Base-by-base conservation (phyloP, 2,113 vertebrate species). In the Neomonachus schauinslandi region DNA sequence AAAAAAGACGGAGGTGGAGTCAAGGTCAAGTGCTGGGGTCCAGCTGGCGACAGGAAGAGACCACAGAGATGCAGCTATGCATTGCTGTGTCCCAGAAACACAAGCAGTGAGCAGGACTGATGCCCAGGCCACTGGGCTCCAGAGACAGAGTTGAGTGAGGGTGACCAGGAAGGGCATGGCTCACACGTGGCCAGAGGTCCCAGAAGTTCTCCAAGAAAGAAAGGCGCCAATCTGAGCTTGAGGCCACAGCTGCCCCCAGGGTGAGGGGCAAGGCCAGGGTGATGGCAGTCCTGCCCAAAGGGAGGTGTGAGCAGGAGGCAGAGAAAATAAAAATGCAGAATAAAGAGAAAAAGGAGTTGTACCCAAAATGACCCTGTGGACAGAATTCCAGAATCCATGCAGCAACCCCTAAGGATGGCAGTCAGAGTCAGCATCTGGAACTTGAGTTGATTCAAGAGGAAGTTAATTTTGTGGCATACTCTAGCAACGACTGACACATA, bases 331-430 rank as follows among this genome's bases (percentile, higher is more conserved):
- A 36, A 51, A 7, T n/a, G 8, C 7, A 2, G 53, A 80, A 10
- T 22, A 14, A n/a, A 18, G 72, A 39, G 16, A 19, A 79, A 36
- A 11, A 57, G 42, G 28, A 36, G 46, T 7, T 33, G 28, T 82
- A 7, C 15, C 69, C 71, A 0, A 21, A 9, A 10, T 6, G 11
- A 71, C 81, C 36, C 94, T n/a, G 51, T 15, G 4, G n/a, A 15
- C 53, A 42, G 53, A 39, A 51, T 80, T 31, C 72, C 1, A 0
- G 65, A 7, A 21, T 11, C 13, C 5, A 1, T 0, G 28, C 36
- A 5, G 49, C 2, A 1, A 0, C 16, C 57, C 16, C 10, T 6
- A 16, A 57, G 39, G 4, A 10, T 0, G 7, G 4, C 5, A 3
- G 3, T 36, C 74, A 18, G 51, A 22, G 26, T 9, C 74, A 6